phyloP scores from a whole-genome alignment of 2,113 vertebrate genomes.

The Mastomys natalensis region DNA sequence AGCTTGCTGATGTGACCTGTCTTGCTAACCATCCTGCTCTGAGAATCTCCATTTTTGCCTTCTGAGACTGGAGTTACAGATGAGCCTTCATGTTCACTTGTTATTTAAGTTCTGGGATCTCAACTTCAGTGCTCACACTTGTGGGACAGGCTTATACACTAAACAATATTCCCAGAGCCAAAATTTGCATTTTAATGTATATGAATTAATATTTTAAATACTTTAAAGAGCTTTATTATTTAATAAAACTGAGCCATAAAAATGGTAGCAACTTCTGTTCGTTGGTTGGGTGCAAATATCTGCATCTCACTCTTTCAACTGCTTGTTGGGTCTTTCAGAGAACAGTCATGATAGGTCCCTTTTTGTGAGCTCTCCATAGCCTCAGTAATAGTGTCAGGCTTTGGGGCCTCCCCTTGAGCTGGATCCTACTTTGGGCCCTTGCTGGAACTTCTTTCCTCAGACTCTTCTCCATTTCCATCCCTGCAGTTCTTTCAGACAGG shows the following conservation, averaged over 20 bases:
- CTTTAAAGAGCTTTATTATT: neutral
- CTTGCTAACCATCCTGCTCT: neutral
- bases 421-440: too few relatives aligned
- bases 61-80: neutral
- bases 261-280: neutral
- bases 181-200: neutral
- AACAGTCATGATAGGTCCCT: too few relatives aligned
- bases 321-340: too few relatives aligned
- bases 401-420: too few relatives aligned
- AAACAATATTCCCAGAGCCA: neutral
- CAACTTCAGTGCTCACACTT: neutral
- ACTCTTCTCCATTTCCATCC: too few relatives aligned
- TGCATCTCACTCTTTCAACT: too few relatives aligned
- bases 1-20: neutral
- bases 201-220: neutral
- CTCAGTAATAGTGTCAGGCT: too few relatives aligned
- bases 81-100: neutral
- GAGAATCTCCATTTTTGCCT: neutral
- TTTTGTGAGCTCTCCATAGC: too few relatives aligned
- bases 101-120: neutral
- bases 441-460: too few relatives aligned
- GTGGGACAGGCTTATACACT: neutral
- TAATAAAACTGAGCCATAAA: neutral
- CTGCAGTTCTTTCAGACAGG: too few relatives aligned
- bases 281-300: too few relatives aligned